These are phyloP conservation scores for Myotis davidii DNA, from an alignment of 2,113 vertebrate genomes.

Conservation along the genomic window DNA sequence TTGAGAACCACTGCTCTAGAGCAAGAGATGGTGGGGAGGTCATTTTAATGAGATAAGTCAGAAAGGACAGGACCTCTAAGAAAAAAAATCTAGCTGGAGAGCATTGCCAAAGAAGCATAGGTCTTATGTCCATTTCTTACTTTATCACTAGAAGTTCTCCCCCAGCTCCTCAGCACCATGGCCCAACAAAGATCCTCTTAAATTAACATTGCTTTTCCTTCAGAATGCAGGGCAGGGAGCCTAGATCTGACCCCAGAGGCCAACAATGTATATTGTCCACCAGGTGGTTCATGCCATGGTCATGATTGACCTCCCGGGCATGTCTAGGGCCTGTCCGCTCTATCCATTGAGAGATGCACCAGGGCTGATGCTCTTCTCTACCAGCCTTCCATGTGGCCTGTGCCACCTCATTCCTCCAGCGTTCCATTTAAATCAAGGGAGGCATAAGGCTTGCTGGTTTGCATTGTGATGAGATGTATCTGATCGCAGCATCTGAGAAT, in stretches of 20 bases:
- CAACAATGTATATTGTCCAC: background rate
- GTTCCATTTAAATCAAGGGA: conserved; percentile 13
- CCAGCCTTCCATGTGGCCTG: conserved; percentile 33
- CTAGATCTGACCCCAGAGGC: background rate
- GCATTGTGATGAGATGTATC: background rate
- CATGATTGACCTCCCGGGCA: background rate
- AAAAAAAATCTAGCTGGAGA: background rate
- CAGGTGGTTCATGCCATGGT: background rate
- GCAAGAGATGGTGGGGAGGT: background rate
- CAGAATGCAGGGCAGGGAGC: background rate
- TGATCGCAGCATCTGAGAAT: background rate
- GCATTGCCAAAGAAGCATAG: background rate
- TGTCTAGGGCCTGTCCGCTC: background rate
- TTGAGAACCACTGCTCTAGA: background rate
- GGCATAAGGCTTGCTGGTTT: background rate
- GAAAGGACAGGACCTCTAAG: background rate
- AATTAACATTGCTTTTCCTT: background rate
- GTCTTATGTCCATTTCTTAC: background rate
- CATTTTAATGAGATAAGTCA: background rate
- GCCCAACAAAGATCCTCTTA: background rate
- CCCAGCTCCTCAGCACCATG: background rate
- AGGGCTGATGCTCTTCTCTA: background rate
- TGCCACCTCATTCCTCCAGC: conserved; percentile 33
- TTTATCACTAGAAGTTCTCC: background rate
- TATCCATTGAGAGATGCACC: background rate